Conservation (phyloP, 2,113 vertebrate species). For the Lampris incognitus region DNA sequence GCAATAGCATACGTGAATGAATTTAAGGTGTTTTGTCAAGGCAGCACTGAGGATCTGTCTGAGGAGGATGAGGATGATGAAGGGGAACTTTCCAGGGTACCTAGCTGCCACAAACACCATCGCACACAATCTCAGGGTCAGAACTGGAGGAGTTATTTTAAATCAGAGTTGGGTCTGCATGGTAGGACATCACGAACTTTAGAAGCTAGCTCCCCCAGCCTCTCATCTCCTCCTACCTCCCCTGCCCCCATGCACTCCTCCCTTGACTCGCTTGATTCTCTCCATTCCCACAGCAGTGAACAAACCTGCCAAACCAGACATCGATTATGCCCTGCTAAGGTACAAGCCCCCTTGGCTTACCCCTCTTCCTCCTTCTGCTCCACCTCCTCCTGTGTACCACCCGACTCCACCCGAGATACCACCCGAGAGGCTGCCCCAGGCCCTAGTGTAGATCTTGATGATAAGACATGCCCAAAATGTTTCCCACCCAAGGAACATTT, state of each 20-base stretch:
- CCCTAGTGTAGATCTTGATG: conserved; percentile 2
- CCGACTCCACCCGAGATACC: background rate
- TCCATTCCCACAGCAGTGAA: conserved; percentile 28
- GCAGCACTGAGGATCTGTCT: conserved; percentile 80
- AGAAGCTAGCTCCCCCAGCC: conserved; percentile 85
- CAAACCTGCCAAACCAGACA: conserved; percentile 3
- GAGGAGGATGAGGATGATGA: conserved; percentile 54
- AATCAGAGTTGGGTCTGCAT: background rate
- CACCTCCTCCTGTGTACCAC: conserved; percentile 19
- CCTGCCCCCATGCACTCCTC: conserved; percentile 86
- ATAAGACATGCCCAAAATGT: conserved; percentile 9
- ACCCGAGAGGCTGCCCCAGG: background rate
- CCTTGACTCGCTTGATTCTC: conserved; percentile 86
- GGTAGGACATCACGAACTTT: conserved; percentile 64
- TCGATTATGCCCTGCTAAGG: conserved; percentile 46
- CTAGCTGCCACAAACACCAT: background rate
- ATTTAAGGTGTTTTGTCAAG: conserved; percentile 41
- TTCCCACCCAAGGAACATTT: conserved; percentile 68
- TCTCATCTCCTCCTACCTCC: conserved; percentile 86
- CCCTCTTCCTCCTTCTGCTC: background rate
- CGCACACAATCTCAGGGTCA: background rate
- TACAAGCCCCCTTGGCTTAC: background rate
- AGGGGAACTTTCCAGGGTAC: conserved; percentile 54
- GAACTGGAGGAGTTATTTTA: background rate
- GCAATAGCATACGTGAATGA: conserved; percentile 76